These are phyloP conservation scores for Bubo bubo DNA, from an alignment of 2,113 vertebrate species.

Conservation along the genomic window DNA sequence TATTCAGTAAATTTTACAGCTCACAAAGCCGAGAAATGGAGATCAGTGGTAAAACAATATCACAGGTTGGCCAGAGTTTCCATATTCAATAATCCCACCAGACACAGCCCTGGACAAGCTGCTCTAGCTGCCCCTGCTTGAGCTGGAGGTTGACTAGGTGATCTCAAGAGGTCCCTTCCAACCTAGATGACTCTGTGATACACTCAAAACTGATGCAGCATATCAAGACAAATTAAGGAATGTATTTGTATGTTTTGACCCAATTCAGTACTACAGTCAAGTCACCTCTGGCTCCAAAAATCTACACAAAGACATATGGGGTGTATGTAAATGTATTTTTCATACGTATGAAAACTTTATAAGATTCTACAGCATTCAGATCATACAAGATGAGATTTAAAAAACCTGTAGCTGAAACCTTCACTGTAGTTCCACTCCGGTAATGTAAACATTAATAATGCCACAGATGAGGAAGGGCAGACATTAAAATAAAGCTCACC, in stretches of 20 bases:
- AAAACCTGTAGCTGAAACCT: neutral
- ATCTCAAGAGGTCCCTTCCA: neutral
- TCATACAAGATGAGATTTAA: neutral
- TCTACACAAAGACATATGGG: neutral
- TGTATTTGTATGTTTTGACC: neutral
- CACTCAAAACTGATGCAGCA: neutral
- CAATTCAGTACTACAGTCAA: neutral
- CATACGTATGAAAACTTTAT: accelerated
- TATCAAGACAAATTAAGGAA: neutral
- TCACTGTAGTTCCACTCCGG: neutral
- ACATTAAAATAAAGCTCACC: constrained; percentile 76
- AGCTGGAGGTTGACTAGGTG: neutral
- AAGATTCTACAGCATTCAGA: neutral
- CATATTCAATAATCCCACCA: neutral
- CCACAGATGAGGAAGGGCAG: neutral
- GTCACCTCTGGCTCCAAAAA: neutral
- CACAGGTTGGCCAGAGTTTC: neutral
- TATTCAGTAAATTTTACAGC: neutral
- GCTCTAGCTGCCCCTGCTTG: too few relatives aligned
- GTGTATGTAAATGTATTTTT: neutral
- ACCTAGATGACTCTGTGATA: neutral
- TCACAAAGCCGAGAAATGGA: neutral
- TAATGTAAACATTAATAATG: neutral
- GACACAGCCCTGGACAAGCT: neutral
- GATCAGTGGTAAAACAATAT: neutral